phyloP scores from a whole-genome alignment of 92 coral and sea anemone species.

The Chrysogorgia sp. region DNA sequence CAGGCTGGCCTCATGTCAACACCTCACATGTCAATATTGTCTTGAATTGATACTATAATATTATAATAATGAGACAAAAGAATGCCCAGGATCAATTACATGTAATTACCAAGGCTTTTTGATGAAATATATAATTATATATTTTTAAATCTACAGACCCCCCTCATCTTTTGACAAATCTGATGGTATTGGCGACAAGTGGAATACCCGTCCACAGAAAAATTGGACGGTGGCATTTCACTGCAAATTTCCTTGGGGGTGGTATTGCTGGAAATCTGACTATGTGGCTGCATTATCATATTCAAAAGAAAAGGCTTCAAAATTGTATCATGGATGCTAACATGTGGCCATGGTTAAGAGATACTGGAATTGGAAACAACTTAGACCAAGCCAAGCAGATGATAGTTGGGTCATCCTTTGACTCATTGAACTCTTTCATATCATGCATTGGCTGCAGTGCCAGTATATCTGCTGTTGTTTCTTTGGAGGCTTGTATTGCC shows the following conservation, averaged over 20 bases:
- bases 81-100: too few species aligned
- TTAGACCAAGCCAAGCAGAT: slow-evolving; percentile 59
- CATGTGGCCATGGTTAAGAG: slow-evolving; percentile 68
- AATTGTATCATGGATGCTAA: slow-evolving; percentile 68
- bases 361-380: slow-evolving; percentile 44
- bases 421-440: slow-evolving; percentile 68
- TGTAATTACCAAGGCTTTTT: too few species aligned
- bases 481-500: slow-evolving; percentile 79
- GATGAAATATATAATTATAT: background rate
- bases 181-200: slow-evolving; percentile 66
- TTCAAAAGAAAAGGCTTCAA: slow-evolving; percentile 68
- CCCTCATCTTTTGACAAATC: slow-evolving; percentile 76
- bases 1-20: too few species aligned
- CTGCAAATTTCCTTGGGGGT: slow-evolving; percentile 79
- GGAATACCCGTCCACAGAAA: slow-evolving; percentile 75
- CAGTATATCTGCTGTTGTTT: slow-evolving; percentile 71
- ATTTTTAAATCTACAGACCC: slow-evolving; percentile 47
- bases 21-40: too few species aligned
- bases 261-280: slow-evolving; percentile 82
- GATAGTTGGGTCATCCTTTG: slow-evolving; percentile 61
- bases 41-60: too few species aligned
- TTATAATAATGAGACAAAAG: too few species aligned
- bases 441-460: slow-evolving; percentile 93
- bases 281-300: slow-evolving; percentile 69
- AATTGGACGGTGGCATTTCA: slow-evolving; percentile 78